phyloP scores from a whole-genome alignment of 2,797 vertebrate genomes.

The Bradypodion pumilum region DNA sequence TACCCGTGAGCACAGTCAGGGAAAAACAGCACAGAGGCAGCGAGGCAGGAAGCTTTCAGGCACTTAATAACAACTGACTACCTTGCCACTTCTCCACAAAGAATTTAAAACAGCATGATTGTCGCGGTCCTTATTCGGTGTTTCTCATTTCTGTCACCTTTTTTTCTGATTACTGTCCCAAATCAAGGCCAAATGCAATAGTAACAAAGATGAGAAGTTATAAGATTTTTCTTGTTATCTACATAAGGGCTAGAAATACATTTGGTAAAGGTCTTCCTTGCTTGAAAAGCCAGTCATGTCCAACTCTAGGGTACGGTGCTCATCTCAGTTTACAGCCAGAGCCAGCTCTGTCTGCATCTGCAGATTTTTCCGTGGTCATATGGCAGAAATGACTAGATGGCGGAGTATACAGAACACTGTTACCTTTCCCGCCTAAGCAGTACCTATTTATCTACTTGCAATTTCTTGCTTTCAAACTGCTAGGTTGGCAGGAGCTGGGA shows the following conservation, averaged over 20 bases:
- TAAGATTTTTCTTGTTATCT: not conserved
- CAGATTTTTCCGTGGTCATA: too few relatives aligned
- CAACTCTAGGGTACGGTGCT: too few relatives aligned
- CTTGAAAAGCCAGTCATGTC: too few relatives aligned
- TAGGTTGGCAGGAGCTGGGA: too few relatives aligned
- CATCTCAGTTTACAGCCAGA: too few relatives aligned
- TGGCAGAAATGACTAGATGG: too few relatives aligned
- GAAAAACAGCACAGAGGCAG: not conserved
- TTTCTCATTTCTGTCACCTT: not conserved
- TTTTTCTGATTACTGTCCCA: not conserved
- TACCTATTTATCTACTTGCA: too few relatives aligned
- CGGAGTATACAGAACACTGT: too few relatives aligned
- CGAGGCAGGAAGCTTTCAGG: not conserved
- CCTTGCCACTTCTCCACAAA: not conserved
- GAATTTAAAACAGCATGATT: not conserved
- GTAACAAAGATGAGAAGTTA: not conserved
- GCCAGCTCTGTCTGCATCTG: too few relatives aligned
- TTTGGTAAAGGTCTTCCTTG: too few relatives aligned
- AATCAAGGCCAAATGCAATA: not conserved
- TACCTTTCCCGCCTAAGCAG: too few relatives aligned
- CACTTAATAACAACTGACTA: not conserved
- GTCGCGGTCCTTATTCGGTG: not conserved
- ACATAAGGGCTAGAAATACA: not conserved
- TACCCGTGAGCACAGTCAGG: not conserved
- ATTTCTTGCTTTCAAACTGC: too few relatives aligned